phyloP scores from a whole-genome alignment of 2,113 vertebrate genomes.

The Eira barbara region DNA sequence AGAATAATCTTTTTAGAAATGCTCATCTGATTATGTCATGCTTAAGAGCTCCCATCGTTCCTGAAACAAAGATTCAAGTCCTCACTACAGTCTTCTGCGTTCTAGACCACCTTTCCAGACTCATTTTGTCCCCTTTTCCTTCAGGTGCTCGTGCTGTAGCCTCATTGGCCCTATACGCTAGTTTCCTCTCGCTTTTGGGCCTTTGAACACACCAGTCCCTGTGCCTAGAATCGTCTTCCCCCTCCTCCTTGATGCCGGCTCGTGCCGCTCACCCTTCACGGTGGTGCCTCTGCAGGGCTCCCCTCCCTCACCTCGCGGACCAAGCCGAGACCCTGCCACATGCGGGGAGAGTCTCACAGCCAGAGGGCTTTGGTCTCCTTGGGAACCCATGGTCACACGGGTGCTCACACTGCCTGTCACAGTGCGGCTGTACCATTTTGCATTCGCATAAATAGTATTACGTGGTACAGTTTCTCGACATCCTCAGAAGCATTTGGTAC shows the following conservation, averaged over 20 bases:
- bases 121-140: not conserved
- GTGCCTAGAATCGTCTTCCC: not conserved
- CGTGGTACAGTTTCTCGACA: not conserved
- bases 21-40: not conserved
- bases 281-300: no score
- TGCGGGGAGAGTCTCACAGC: not conserved
- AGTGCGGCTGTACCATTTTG: not conserved
- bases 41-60: not conserved
- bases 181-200: not conserved
- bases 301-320: not conserved
- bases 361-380: not conserved
- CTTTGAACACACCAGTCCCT: not conserved
- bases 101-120: not conserved
- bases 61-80: not conserved
- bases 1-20: not conserved
- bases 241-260: not conserved
- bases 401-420: not conserved
- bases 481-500: not conserved
- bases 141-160: not conserved
- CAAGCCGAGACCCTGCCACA: not conserved
- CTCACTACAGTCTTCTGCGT: not conserved
- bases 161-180: not conserved
- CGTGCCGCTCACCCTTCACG: no score
- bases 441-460: not conserved
- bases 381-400: not conserved